phyloP scores from a whole-genome alignment of 2,797 vertebrate species.

The Adrianichthys oophorus region DNA sequence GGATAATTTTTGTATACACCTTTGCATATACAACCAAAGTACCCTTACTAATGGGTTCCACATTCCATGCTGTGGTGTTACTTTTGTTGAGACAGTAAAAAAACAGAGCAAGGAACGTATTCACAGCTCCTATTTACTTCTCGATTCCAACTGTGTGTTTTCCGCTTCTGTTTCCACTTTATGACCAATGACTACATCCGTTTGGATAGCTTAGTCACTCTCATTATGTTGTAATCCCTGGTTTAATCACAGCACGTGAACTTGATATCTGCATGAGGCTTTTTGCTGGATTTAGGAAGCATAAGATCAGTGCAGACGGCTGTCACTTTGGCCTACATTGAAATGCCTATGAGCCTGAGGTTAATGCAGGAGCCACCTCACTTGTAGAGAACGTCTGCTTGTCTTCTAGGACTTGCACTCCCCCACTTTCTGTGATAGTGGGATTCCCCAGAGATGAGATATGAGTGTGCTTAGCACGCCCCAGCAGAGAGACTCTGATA shows the following conservation, averaged over 20 bases:
- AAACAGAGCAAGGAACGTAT: too few relatives aligned
- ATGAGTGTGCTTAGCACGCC: conserved; percentile 69
- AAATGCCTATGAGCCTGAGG: conserved; percentile 50
- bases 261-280: conserved; percentile 75
- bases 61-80: too few relatives aligned
- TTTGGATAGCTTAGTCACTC: conserved; percentile 82
- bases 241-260: conserved; percentile 81
- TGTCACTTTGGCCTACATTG: conserved; percentile 27
- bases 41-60: too few relatives aligned
- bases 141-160: conserved; percentile 39
- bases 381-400: conserved; percentile 68
- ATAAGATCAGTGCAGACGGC: conserved; percentile 1
- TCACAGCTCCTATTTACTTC: too few relatives aligned
- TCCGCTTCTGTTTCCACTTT: conserved; percentile 62
- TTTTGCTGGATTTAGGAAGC: conserved; percentile 32
- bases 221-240: conserved; percentile 81
- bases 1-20: too few relatives aligned
- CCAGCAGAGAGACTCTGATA: conserved; percentile 64
- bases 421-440: conserved; percentile 60
- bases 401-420: conserved; percentile 65
- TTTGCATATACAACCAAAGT: too few relatives aligned
- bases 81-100: too few relatives aligned
- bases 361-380: conserved; percentile 81
- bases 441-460: conserved; percentile 84
- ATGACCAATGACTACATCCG: conserved; percentile 81